These are phyloP conservation scores for Ditula angustiorana DNA, from an alignment of 2,888 invertebrate species.

Conservation along the genomic window DNA sequence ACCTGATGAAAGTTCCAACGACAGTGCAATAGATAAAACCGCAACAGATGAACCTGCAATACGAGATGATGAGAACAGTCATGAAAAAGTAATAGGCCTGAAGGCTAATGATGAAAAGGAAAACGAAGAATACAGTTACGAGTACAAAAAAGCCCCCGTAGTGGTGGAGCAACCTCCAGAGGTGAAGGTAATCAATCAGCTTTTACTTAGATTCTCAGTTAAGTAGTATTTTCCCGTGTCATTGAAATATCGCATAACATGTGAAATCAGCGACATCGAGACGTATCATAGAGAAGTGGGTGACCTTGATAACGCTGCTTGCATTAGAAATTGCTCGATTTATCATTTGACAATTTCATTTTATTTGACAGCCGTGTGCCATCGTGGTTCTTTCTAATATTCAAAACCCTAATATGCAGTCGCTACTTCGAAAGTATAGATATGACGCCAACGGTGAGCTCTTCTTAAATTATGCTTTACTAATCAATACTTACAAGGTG, in stretches of 20 bases:
- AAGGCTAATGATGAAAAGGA: conserved; percentile 51
- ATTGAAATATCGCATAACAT: conserved; percentile 4
- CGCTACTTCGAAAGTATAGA: conserved; percentile 74
- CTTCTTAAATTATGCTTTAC: neutral
- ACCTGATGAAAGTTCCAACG: conserved; percentile 36
- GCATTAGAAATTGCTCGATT: conserved; percentile 35
- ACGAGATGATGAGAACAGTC: neutral
- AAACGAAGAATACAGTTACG: conserved; percentile 50
- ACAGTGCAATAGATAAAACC: neutral
- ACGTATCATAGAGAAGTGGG: conserved; percentile 20
- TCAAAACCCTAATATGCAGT: conserved; percentile 70
- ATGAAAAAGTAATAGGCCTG: conserved; percentile 52
- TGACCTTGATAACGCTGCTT: conserved; percentile 31
- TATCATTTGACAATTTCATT: conserved; percentile 36
- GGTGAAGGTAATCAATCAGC: conserved; percentile 47
- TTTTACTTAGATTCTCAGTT: neutral
- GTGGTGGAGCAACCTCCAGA: conserved; percentile 49
- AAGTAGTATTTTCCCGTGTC: neutral
- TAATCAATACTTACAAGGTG: conserved; percentile 42
- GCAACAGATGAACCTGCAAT: neutral
- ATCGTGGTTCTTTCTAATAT: conserved; percentile 71
- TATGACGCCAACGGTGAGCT: conserved; percentile 70
- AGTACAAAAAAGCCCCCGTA: conserved; percentile 45
- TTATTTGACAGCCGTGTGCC: conserved; percentile 68
- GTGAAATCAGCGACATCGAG: conserved; percentile 15